Base-by-base conservation (phyloP, 1,140 invertebrate genomes). In the Panonychus citri region DNA sequence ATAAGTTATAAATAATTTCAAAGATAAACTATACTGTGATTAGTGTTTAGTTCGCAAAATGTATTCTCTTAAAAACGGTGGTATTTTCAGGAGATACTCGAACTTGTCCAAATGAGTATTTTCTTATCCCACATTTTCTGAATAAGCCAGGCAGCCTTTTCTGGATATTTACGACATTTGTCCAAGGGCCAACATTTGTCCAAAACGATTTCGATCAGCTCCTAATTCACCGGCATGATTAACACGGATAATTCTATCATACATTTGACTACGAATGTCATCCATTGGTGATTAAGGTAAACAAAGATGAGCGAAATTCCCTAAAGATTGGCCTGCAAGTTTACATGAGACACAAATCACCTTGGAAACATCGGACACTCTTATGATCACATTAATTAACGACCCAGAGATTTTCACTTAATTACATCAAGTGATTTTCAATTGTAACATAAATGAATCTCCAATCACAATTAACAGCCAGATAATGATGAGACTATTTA, bases 61-160 rank as follows among this genome's bases (percentile, higher is more conserved):
- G n/a, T n/a, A n/a, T n/a, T n/a, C n/a, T n/a, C n/a, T n/a, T n/a
- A n/a, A n/a, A n/a, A n/a, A n/a, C n/a, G n/a, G n/a, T n/a, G n/a
- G n/a, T n/a, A n/a, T n/a, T n/a, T n/a, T n/a, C n/a, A n/a, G n/a
- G 17, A 97, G 72, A 64, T 88, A 78, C 66, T 96, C 87, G 72
- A 98, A 96, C 65, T 82, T 86, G 57, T 78, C 75, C 56, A 85
- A 76, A 70, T 99, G 94, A 40, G 75, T 76, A 66, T 95, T 91
- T 70, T 99, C 94, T 73, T 99, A 59, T 97, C 88, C 88, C 90
- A 95, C 93, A 98, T 97, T 66, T 96, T 83, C 66, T 90, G 77
- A 62, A 95, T 90, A 30, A 83, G n/a, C n/a, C n/a, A 76, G 24
- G 82, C 80, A 0, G 81, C 87, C 8, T 39, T 26, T 34, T 52